Percentiles rank a stretch among this genome's conserved stretches.
These are phyloP conservation scores for Hestina assimilis DNA, from an alignment of 1,140 invertebrate species.

Conservation along the genomic window DNA sequence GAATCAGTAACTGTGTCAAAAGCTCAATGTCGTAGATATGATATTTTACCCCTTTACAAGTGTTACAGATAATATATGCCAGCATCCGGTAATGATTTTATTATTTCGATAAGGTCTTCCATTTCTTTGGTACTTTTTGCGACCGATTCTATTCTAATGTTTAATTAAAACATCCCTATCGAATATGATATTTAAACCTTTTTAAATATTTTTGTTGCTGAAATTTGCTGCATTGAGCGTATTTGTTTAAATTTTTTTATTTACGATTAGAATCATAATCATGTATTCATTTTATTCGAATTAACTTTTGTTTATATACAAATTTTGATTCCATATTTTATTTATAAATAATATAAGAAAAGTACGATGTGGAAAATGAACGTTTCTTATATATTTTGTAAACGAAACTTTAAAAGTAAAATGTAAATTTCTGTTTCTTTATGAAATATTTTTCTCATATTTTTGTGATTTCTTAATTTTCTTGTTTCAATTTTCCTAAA, in stretches of 20 bases:
- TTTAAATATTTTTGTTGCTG: neutral
- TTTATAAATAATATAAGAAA: conserved; percentile 3
- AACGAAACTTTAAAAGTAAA: too few relatives aligned
- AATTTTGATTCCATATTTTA: conserved; percentile 4
- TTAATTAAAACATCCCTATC: neutral
- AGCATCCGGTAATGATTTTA: conserved; percentile 7
- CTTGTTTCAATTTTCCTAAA: conserved; percentile 21
- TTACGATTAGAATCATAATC: neutral
- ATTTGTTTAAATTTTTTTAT: neutral
- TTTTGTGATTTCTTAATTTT: neutral
- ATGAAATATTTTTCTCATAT: neutral
- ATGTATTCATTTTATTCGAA: neutral
- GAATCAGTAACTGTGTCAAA: conserved; percentile 52
- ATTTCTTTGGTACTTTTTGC: conserved; percentile 18
- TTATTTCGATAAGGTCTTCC: conserved; percentile 22
- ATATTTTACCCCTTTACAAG: conserved; percentile 24
- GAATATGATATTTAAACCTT: neutral
- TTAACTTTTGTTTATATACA: neutral
- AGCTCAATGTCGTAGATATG: conserved; percentile 53
- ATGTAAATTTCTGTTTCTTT: too few relatives aligned
- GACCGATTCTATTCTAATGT: conserved; percentile 1
- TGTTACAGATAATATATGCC: conserved; percentile 10
- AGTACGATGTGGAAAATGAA: neutral
- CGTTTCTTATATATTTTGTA: neutral
- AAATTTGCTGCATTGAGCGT: conserved; percentile 8